Conservation (phyloP, 2,113 vertebrate species). For the Sturnira hondurensis region DNA sequence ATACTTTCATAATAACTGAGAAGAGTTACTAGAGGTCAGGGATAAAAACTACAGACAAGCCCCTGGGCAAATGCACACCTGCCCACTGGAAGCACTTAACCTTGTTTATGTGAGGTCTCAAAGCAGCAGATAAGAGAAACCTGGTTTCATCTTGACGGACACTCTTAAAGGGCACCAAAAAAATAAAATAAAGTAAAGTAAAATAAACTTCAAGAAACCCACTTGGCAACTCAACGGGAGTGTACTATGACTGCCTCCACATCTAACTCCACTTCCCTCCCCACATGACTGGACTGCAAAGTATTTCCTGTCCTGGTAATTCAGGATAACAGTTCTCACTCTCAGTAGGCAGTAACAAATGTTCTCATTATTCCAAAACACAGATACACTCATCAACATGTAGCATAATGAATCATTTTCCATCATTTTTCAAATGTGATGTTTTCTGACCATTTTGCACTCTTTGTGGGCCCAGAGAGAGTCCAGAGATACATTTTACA, state of each 20-base stretch:
- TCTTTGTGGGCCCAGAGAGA: background rate
- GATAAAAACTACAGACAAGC: background rate
- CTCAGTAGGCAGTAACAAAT: background rate
- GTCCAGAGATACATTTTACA: background rate
- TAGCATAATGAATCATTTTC: background rate
- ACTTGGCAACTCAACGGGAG: background rate
- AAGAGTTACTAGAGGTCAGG: background rate
- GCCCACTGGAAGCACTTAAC: background rate
- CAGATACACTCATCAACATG: background rate
- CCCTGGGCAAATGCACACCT: background rate
- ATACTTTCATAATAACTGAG: background rate
- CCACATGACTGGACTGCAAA: fast-evolving
- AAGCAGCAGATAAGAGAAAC: background rate
- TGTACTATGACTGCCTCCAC: too few species aligned
- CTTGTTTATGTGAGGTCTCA: background rate
- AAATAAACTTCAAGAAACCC: background rate
- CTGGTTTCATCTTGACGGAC: background rate
- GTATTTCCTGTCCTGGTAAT: fast-evolving
- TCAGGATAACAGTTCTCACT: background rate
- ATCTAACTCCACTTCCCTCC: background rate
- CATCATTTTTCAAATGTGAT: background rate
- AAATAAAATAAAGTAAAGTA: background rate
- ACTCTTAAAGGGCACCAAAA: background rate
- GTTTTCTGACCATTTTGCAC: background rate
- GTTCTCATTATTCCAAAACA: background rate